Evolutionary conservation across 2,113 vertebrate species (phyloP).

Genomic region (Psittacara wagleri): DNA sequence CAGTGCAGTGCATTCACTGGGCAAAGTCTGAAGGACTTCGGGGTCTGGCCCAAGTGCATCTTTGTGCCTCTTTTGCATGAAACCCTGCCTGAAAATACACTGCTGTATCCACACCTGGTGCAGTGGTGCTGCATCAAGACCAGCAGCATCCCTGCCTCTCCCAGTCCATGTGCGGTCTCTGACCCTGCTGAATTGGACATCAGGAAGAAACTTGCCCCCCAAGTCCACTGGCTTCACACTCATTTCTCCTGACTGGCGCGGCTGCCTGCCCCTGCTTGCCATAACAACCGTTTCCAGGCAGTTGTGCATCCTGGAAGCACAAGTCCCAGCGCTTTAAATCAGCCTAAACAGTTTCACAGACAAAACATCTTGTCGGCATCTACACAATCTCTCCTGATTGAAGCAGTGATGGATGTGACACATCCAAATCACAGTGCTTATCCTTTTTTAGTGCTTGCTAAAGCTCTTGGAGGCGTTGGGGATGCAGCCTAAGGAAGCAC

Average conservation of each 20-base stretch:
- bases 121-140: neutral
- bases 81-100: neutral
- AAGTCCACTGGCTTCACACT: neutral
- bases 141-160: neutral
- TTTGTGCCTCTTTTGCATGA: neutral
- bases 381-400: neutral
- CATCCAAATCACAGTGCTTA: neutral
- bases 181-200: neutral
- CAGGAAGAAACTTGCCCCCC: neutral
- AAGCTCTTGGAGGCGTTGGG: neutral
- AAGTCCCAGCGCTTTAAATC: conserved; percentile 51
- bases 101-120: neutral
- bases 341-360: conserved; percentile 63
- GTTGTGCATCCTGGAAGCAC: conserved; percentile 26
- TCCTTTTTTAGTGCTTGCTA: neutral
- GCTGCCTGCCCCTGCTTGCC: conserved; percentile 38
- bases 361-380: conserved; percentile 47
- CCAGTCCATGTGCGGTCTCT: accelerated
- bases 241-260: conserved; percentile 31
- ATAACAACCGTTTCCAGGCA: conserved; percentile 71
- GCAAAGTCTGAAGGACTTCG: neutral
- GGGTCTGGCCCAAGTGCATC: neutral
- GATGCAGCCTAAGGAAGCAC: neutral
- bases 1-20: neutral
- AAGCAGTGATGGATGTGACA: conserved; percentile 11